Evolutionary conservation across 2,888 invertebrate genomes (phyloP).

Genomic region (Diachrysia chrysitis): DNA sequence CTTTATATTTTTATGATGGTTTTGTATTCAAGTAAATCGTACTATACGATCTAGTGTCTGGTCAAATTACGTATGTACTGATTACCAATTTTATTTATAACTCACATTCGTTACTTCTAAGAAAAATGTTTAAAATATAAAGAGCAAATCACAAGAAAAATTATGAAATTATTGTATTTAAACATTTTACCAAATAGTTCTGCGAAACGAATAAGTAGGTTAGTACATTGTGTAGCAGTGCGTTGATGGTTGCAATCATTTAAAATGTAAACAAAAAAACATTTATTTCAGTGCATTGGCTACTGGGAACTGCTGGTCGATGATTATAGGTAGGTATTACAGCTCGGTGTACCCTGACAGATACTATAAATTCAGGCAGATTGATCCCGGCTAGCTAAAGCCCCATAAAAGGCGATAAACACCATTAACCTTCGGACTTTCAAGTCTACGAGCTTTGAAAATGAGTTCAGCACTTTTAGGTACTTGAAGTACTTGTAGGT

Average conservation of each 20-base stretch:
- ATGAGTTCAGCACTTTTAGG: too few relatives aligned
- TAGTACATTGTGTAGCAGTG: not conserved
- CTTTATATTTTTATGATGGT: constrained; percentile 62
- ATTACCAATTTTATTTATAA: not conserved
- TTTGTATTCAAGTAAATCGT: constrained; percentile 49
- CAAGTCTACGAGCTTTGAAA: too few relatives aligned
- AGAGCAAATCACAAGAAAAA: not conserved
- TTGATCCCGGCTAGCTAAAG: too few relatives aligned
- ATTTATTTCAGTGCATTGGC: not conserved
- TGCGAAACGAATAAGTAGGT: not conserved
- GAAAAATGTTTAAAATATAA: not conserved
- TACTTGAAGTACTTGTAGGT: too few relatives aligned
- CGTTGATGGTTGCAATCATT: not conserved
- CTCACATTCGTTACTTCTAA: not conserved
- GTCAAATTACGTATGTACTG: constrained; percentile 5
- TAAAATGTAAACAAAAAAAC: not conserved
- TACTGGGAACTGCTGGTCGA: too few relatives aligned
- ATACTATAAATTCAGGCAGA: too few relatives aligned
- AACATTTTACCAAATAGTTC: not conserved
- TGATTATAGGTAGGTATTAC: too few relatives aligned
- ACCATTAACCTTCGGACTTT: too few relatives aligned
- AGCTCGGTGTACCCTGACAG: too few relatives aligned
- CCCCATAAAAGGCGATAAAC: too few relatives aligned
- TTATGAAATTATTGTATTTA: not conserved
- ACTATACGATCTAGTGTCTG: constrained; percentile 25